These are phyloP conservation scores for Alcis repandata DNA, from an alignment of 2,888 invertebrate genomes.

Conservation along the genomic window DNA sequence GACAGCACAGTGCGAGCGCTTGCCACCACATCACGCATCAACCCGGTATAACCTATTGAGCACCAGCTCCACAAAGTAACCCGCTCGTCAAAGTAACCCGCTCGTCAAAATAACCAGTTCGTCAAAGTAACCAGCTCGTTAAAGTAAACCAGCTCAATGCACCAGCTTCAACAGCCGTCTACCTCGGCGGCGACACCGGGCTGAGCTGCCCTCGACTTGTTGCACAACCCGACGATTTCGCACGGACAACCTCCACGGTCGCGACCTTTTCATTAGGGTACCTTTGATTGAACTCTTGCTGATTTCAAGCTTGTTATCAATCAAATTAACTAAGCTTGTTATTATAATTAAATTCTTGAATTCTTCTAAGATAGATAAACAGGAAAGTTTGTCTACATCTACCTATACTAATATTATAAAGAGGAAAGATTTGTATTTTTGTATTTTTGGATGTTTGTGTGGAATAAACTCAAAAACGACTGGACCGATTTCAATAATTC, in stretches of 20 bases:
- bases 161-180: not conserved
- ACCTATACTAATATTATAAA: too few relatives aligned
- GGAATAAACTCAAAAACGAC: too few relatives aligned
- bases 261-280: conserved; percentile 64
- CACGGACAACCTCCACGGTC: conserved; percentile 71
- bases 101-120: not conserved
- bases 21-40: conserved; percentile 41
- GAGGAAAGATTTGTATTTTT: too few relatives aligned
- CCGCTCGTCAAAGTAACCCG: not conserved
- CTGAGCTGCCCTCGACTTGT: conserved; percentile 58
- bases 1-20: conserved; percentile 38
- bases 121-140: not conserved
- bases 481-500: too few relatives aligned
- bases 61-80: too few relatives aligned
- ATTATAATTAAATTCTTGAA: not conserved
- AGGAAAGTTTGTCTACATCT: too few relatives aligned
- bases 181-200: conserved; percentile 24
- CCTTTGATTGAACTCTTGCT: conserved; percentile 24
- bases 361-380: too few relatives aligned
- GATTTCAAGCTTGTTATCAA: conserved; percentile 1
- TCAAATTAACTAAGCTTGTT: too few relatives aligned
- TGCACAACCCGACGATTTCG: conserved; percentile 74
- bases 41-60: too few relatives aligned
- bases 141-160: not conserved
- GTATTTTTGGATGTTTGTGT: too few relatives aligned